A percentile compares a stretch with the other conserved stretches of the same genome.
These are phyloP conservation scores for Dolichotis patagonum DNA, from an alignment of 2,113 vertebrate genomes.

Conservation along the genomic window DNA sequence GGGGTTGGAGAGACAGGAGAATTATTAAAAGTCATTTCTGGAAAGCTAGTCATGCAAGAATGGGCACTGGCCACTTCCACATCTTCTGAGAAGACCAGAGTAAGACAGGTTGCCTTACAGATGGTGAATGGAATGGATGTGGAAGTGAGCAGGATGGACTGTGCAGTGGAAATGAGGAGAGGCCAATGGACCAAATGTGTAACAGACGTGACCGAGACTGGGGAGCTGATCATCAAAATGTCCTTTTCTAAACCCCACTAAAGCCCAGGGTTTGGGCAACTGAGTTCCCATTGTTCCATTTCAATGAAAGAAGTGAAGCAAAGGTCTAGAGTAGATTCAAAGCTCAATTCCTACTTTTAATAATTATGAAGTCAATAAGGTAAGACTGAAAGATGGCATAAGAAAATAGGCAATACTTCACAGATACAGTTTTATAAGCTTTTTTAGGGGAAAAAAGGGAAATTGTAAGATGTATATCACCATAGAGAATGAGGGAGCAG, in stretches of 20 bases:
- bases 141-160: neutral
- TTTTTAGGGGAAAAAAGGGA: neutral
- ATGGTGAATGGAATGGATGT: neutral
- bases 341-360: neutral
- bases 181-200: neutral
- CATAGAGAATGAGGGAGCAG: neutral
- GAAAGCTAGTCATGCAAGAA: neutral
- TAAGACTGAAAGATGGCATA: neutral
- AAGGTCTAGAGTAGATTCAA: neutral
- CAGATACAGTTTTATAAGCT: neutral
- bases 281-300: neutral
- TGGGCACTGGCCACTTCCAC: neutral
- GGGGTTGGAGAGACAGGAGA: neutral
- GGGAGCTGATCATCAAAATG: neutral
- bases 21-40: neutral
- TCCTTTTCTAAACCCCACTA: neutral
- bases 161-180: neutral
- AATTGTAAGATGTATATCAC: neutral
- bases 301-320: neutral
- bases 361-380: neutral
- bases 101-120: neutral
- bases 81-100: neutral
- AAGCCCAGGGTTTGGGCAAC: neutral
- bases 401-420: neutral
- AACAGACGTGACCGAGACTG: neutral